Conservation (phyloP, 2,888 invertebrate genomes). For the Dicranocentrus wangi region DNA sequence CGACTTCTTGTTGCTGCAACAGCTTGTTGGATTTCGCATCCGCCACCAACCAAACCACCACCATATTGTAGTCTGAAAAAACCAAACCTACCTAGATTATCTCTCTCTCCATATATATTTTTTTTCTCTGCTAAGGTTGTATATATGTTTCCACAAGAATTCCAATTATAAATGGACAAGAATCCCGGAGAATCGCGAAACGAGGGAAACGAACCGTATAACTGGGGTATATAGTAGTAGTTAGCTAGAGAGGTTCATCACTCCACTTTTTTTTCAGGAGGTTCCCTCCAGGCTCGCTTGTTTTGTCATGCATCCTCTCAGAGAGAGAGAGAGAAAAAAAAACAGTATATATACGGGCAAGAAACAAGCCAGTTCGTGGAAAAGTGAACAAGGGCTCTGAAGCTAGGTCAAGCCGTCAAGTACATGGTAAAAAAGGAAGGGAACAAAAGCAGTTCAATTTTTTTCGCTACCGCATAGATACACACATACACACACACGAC, state of each 20-base stretch:
- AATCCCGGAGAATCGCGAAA: background rate
- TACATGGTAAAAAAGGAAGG: background rate
- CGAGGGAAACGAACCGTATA: background rate
- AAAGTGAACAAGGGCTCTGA: slow-evolving; percentile 13
- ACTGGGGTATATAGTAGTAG: background rate
- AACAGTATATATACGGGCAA: background rate
- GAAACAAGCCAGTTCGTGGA: slow-evolving; percentile 6
- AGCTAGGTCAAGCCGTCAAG: slow-evolving; percentile 59
- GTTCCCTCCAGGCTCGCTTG: slow-evolving; percentile 17
- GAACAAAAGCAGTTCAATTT: background rate
- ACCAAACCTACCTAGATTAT: no score
- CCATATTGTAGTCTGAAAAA: background rate
- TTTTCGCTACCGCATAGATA: background rate
- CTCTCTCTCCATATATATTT: no score
- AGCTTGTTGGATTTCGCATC: slow-evolving; percentile 47
- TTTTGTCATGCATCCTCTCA: slow-evolving; percentile 24
- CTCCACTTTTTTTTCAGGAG: background rate
- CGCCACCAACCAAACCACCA: background rate
- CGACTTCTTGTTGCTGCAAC: slow-evolving; percentile 42
- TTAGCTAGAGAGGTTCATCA: slow-evolving; percentile 1
- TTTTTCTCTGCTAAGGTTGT: background rate
- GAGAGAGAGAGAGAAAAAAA: background rate
- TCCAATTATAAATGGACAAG: background rate
- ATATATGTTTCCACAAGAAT: background rate
- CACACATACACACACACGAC: no score